A percentile compares a stretch with the other conserved stretches of the same genome.
Conservation (phyloP, 2,888 invertebrate species). For the Dascillus cervinus region DNA sequence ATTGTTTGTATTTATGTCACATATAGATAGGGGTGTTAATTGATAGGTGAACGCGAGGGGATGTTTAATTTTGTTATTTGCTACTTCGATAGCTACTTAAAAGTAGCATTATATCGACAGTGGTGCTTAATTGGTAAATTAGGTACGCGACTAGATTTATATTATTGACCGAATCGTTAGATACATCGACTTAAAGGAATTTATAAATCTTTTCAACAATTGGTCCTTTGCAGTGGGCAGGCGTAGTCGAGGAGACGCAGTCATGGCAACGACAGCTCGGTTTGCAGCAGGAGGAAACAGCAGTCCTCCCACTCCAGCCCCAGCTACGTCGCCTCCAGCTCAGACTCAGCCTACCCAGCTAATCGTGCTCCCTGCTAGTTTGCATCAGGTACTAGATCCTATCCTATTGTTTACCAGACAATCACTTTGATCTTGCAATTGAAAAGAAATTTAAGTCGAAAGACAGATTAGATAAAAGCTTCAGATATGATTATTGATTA, state of each 20-base stretch:
- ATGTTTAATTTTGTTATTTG: constrained; percentile 9
- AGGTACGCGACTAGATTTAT: too few species aligned
- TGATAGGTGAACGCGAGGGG: constrained; percentile 4
- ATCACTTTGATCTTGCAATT: constrained; percentile 9
- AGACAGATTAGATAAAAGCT: too few species aligned
- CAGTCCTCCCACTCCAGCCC: constrained; percentile 42
- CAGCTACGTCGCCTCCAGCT: constrained; percentile 40
- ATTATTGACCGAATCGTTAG: too few species aligned
- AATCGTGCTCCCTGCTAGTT: constrained; percentile 43
- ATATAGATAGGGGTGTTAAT: constrained; percentile 14
- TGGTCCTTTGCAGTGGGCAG: constrained; percentile 39
- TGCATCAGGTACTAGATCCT: constrained; percentile 39
- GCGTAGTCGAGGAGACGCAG: constrained; percentile 41
- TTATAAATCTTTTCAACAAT: too few species aligned
- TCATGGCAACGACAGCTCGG: constrained; percentile 51
- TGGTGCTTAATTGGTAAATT: constrained; percentile 8
- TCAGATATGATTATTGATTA: neutral
- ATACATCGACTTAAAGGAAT: too few species aligned
- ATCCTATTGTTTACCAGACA: constrained; percentile 12
- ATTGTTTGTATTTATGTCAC: constrained; percentile 21
- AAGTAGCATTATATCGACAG: constrained; percentile 12
- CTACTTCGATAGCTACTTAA: constrained; percentile 8
- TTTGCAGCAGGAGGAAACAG: constrained; percentile 50
- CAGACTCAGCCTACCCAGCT: constrained; percentile 42
- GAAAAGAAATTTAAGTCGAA: constrained; percentile 3